phyloP scores from a whole-genome alignment of 2,888 invertebrate genomes.

The Salticus scenicus region DNA sequence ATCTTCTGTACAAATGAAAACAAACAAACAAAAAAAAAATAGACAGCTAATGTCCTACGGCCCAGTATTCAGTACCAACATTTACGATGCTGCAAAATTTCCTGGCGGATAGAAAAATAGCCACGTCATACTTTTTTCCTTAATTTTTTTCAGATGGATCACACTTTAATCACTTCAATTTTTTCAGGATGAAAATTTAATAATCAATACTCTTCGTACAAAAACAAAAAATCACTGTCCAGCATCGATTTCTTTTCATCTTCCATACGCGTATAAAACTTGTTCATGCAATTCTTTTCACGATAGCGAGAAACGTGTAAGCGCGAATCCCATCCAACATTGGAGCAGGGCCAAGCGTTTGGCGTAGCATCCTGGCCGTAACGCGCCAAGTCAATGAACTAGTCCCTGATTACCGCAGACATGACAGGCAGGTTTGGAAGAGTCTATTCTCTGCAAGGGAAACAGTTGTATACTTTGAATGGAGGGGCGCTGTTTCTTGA shows the following conservation, averaged over 20 bases:
- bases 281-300: conserved; percentile 27
- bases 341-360: conserved; percentile 44
- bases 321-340: conserved; percentile 29
- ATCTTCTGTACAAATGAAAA: conserved; percentile 11
- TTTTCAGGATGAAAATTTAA: not conserved
- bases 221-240: conserved; percentile 28
- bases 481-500: conserved; percentile 55
- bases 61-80: conserved; percentile 1
- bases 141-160: not conserved
- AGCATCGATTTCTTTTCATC: conserved; percentile 19
- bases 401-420: conserved; percentile 68
- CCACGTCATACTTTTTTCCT: conserved; percentile 44
- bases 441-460: conserved; percentile 26
- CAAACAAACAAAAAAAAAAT: not conserved
- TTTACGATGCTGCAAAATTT: conserved; percentile 3
- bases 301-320: conserved; percentile 21
- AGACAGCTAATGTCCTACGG: not conserved
- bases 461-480: not conserved
- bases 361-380: conserved; percentile 60
- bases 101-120: conserved; percentile 17
- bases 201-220: not conserved
- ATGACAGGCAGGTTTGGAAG: conserved; percentile 69
- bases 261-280: conserved; percentile 10
- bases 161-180: not conserved
- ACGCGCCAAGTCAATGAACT: conserved; percentile 69